These are phyloP conservation scores for Tetramorium simillimum DNA, from an alignment of 1,140 invertebrate genomes.

Conservation along the genomic window DNA sequence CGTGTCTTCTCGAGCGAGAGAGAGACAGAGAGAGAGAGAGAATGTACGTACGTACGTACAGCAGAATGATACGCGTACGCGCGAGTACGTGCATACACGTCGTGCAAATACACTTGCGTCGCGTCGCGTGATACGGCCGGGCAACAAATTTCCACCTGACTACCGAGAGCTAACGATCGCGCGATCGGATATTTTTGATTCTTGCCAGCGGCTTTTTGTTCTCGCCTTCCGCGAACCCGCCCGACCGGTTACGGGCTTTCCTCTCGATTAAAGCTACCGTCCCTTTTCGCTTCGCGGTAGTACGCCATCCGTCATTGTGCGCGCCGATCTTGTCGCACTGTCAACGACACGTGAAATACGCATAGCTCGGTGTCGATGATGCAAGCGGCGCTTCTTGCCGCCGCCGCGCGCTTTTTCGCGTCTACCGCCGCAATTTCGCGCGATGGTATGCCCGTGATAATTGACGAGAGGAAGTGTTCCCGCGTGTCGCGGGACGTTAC, in stretches of 20 bases:
- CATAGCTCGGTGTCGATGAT: constrained; percentile 36
- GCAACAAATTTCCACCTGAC: constrained; percentile 80
- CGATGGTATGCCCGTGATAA: constrained; percentile 14
- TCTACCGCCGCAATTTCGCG: constrained; percentile 27
- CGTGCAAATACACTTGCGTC: neutral
- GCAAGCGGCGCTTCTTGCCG: constrained; percentile 9
- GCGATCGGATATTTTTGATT: constrained; percentile 72
- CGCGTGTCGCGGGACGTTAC: neutral
- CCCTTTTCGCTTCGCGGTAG: constrained; percentile 37
- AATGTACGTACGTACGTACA: neutral
- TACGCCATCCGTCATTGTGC: constrained; percentile 61
- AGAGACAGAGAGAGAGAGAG: no score
- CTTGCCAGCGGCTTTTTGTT: constrained; percentile 57
- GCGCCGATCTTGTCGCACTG: constrained; percentile 43
- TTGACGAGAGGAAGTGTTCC: constrained; percentile 43
- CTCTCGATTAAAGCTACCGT: constrained; percentile 58
- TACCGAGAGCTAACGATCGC: constrained; percentile 78
- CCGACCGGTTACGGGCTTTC: constrained; percentile 67
- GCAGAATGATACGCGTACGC: neutral
- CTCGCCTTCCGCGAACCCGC: constrained; percentile 58
- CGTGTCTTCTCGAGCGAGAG: constrained; percentile 66
- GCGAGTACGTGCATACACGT: no score
- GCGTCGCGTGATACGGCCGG: constrained; percentile 55
- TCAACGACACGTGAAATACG: constrained; percentile 52
- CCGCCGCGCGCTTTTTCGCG: constrained; percentile 7